These are phyloP conservation scores for Nomada ruficornis DNA, from an alignment of 2,888 invertebrate genomes.

Conservation along the genomic window DNA sequence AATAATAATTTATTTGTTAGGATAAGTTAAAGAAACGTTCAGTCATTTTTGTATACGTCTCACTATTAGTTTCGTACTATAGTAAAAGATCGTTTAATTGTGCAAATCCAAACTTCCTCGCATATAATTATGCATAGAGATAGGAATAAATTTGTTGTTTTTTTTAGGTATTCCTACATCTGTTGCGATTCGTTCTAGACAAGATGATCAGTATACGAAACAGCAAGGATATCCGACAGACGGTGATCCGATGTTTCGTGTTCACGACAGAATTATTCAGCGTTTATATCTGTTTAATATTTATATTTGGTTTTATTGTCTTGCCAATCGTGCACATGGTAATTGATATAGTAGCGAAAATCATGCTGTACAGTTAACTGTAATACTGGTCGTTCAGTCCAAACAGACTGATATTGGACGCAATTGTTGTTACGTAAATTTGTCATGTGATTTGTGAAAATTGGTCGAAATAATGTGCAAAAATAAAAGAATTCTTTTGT, in stretches of 20 bases:
- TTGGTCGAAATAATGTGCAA: background rate
- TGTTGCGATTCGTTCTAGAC: conserved; percentile 78
- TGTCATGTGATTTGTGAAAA: conserved; percentile 10
- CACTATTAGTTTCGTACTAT: too few relatives aligned
- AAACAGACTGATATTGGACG: background rate
- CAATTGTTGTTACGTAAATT: background rate
- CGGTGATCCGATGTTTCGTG: conserved; percentile 72
- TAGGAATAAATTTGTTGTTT: background rate
- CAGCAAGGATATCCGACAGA: conserved; percentile 73
- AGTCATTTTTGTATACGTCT: too few relatives aligned
- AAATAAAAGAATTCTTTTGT: background rate
- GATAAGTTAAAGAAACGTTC: too few relatives aligned
- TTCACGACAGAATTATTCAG: conserved; percentile 76
- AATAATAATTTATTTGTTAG: background rate
- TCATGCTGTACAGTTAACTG: conserved; percentile 72
- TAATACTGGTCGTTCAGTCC: background rate
- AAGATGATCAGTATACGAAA: conserved; percentile 76
- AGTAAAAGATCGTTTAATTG: background rate
- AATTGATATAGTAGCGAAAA: conserved; percentile 74
- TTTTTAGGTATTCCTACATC: conserved; percentile 75
- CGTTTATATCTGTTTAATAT: conserved; percentile 76
- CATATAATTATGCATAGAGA: background rate
- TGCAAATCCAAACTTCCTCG: background rate
- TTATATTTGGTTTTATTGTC: conserved; percentile 79
- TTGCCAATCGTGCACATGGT: conserved; percentile 77